Evolutionary conservation across 2,888 invertebrate species (phyloP).

Genomic region (Phragmatobia fuliginosa): DNA sequence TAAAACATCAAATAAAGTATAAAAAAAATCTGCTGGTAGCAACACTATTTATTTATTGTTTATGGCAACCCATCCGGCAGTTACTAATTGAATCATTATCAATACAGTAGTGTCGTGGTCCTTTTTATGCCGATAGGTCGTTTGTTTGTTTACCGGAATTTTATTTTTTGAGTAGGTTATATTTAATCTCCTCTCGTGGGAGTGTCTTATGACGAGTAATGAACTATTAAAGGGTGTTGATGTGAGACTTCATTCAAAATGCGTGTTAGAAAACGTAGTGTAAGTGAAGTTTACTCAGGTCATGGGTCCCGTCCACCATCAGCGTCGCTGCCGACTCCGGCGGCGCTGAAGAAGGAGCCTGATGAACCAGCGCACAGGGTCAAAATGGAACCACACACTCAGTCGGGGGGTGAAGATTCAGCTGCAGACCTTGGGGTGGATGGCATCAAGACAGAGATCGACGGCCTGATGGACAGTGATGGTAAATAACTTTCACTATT

Average conservation of each 20-base stretch:
- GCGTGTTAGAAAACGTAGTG: conserved; percentile 14
- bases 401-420: conserved; percentile 74
- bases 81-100: neutral
- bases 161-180: neutral
- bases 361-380: conserved; percentile 80
- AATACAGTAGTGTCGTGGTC: neutral
- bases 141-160: neutral
- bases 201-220: too few species aligned
- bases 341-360: conserved; percentile 83
- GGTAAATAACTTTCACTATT: conserved; percentile 55
- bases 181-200: too few species aligned
- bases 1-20: neutral
- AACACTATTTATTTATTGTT: conserved; percentile 16
- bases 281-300: conserved; percentile 56
- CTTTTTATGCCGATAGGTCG: neutral
- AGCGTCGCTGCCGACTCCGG: conserved; percentile 83
- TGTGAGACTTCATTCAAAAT: neutral
- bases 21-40: neutral
- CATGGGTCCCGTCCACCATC: conserved; percentile 84
- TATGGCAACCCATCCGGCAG: neutral
- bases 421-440: conserved; percentile 78
- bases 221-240: too few species aligned
- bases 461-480: conserved; percentile 84
- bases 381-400: conserved; percentile 81
- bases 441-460: conserved; percentile 85